phyloP scores from a whole-genome alignment of 1,140 invertebrate genomes.

The Sinella curviseta region DNA sequence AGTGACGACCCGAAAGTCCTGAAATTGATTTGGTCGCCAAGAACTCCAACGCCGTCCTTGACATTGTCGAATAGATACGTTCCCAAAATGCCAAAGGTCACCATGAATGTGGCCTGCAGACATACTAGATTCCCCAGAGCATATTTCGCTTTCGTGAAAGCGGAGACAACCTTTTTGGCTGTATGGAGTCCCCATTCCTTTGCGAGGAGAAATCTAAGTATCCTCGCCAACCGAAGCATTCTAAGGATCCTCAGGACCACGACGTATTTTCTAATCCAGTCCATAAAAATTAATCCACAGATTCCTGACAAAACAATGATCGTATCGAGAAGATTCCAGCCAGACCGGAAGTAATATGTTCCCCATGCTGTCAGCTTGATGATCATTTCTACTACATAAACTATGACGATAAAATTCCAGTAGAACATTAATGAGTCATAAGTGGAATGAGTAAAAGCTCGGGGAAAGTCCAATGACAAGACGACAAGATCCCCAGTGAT shows the following conservation, averaged over 20 bases:
- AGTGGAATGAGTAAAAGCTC: neutral
- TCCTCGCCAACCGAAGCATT: neutral
- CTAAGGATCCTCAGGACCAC: neutral
- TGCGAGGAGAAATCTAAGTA: neutral
- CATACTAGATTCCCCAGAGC: neutral
- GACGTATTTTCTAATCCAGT: neutral
- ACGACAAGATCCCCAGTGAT: constrained; percentile 12
- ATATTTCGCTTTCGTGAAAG: neutral
- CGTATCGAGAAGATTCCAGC: constrained; percentile 22
- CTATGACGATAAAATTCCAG: no score
- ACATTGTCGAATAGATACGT: neutral
- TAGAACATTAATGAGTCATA: neutral
- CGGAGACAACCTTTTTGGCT: neutral
- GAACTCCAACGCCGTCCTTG: neutral
- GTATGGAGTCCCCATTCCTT: neutral
- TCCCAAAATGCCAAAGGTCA: neutral
- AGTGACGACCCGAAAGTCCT: neutral
- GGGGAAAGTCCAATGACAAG: neutral
- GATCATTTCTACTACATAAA: constrained; percentile 20
- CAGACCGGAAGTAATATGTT: constrained; percentile 25
- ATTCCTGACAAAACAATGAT: constrained; percentile 26
- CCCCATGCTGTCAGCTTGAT: constrained; percentile 30
- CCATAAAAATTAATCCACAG: no score
- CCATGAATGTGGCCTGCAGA: neutral
- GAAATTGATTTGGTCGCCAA: neutral